Evolutionary conservation across 2,888 invertebrate species (phyloP).

Genomic region (Sminthurinus aureus): DNA sequence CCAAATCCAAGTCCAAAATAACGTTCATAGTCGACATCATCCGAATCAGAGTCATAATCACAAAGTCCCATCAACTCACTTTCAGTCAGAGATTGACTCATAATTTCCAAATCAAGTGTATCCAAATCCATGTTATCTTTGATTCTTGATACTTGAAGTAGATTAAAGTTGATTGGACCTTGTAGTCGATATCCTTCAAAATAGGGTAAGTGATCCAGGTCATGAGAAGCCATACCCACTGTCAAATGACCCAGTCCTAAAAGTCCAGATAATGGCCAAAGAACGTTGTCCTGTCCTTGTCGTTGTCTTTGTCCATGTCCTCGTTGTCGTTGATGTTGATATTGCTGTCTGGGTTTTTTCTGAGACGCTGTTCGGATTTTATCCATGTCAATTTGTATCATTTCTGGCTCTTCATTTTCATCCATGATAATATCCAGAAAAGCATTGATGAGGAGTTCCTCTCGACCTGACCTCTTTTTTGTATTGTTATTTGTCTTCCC

Average conservation of each 20-base stretch:
- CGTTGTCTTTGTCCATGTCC: no score
- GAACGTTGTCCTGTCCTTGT: no score
- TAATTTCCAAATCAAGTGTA: not conserved
- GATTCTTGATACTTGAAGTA: not conserved
- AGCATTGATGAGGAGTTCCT: no score
- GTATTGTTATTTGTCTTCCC: no score
- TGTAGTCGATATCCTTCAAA: not conserved
- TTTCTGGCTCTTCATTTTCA: not conserved
- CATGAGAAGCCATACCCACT: not conserved
- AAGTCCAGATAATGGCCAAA: not conserved
- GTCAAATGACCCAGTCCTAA: not conserved
- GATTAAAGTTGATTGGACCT: not conserved
- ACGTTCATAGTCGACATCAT: no score
- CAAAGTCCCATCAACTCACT: not conserved
- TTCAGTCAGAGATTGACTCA: not conserved
- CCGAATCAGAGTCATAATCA: not conserved
- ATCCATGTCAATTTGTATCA: not conserved
- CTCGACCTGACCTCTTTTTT: not conserved
- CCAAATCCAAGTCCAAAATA: no score
- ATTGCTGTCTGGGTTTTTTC: not conserved
- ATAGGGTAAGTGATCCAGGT: not conserved
- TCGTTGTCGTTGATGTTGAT: no score
- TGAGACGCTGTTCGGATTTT: not conserved
- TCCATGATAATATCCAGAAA: no score
- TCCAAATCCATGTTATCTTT: not conserved